Conservation (phyloP, 2,113 vertebrate species). For the Glareola pratincola region DNA sequence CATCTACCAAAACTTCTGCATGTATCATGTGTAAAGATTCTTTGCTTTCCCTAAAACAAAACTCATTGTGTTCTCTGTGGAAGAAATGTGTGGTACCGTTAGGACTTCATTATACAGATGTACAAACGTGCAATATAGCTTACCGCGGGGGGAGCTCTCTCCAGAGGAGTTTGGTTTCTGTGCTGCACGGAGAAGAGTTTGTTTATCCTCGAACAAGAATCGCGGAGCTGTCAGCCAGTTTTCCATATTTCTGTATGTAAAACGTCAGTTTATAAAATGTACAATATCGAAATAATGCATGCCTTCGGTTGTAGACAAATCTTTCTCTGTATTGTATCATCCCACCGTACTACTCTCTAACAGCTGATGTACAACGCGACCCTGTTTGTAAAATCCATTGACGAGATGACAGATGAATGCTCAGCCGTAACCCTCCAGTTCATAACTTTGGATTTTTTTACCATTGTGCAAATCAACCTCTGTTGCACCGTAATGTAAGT, state of each 20-base stretch:
- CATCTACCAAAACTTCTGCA: constrained; percentile 88
- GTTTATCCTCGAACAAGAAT: constrained; percentile 69
- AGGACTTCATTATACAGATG: constrained; percentile 73
- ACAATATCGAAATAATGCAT: constrained; percentile 85
- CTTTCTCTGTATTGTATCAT: constrained; percentile 80
- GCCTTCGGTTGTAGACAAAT: constrained; percentile 83
- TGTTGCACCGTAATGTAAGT: constrained; percentile 87
- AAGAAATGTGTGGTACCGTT: constrained; percentile 76
- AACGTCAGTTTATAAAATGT: constrained; percentile 81
- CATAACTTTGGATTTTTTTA: constrained; percentile 75
- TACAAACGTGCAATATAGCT: constrained; percentile 76
- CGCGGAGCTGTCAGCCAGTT: constrained; percentile 70
- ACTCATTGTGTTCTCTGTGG: constrained; percentile 75
- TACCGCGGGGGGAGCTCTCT: constrained; percentile 53
- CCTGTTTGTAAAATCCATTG: constrained; percentile 76
- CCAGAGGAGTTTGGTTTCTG: constrained; percentile 73
- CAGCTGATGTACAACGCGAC: constrained; percentile 87
- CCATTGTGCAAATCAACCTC: constrained; percentile 80
- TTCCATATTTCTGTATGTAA: constrained; percentile 76
- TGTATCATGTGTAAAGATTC: constrained; percentile 79
- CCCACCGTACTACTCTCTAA: constrained; percentile 76
- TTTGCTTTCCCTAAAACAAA: constrained; percentile 65
- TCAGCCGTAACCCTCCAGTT: constrained; percentile 79
- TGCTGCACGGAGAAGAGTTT: constrained; percentile 78
- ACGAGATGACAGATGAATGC: constrained; percentile 78